Base-by-base conservation (phyloP, 1,140 invertebrate species). In the Mylabris phalerata region DNA sequence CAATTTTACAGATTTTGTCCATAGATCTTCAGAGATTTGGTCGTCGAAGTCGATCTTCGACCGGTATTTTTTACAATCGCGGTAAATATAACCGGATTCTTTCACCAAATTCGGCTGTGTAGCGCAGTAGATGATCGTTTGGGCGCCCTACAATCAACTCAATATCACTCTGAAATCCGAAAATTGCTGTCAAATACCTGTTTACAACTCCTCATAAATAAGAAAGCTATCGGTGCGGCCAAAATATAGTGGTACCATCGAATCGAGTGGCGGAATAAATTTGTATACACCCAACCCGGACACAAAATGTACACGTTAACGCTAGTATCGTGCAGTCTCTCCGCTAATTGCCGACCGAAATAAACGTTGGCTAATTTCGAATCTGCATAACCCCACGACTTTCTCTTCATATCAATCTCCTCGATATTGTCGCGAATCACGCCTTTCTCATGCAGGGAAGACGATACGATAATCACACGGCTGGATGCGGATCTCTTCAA, bases 221-320 rank as follows among this genome's bases (percentile, higher is more conserved):
- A 69, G 11, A 87, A 76, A 4, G 84, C 81, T 7, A 90, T 65
- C 1, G 88, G 88, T 1, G 82, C 75, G 70, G 89, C 81, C 4
- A 87, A 45, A 24, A 90, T 75, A 59, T 84, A 86, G 63, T 87
- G 83, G 64, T 87, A 85, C 82, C 85, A 88, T 67, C 77, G 82
- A 45, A 86, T 71, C 49, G 77, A 75, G 4, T 84, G 79, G 67
- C 90, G 84, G 65, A 83, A 88, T 59, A 89, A 75, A 54, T 84
- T 83, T 1, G 92, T 93, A 55, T 88, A 88, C 19, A 88, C 88
- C 71, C 92, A 90, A 26, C 93, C 92, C 19, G 92, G 93, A 67
- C 91, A 92, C 48, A 89, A 80, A 40, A 83, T 81, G 68, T 89
- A 87, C 3, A 89, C 85, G 60, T 82, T 83, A 38, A 93, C 78